phyloP scores from a whole-genome alignment of 2,113 vertebrate species.

The Aspiorhynchus laticeps region DNA sequence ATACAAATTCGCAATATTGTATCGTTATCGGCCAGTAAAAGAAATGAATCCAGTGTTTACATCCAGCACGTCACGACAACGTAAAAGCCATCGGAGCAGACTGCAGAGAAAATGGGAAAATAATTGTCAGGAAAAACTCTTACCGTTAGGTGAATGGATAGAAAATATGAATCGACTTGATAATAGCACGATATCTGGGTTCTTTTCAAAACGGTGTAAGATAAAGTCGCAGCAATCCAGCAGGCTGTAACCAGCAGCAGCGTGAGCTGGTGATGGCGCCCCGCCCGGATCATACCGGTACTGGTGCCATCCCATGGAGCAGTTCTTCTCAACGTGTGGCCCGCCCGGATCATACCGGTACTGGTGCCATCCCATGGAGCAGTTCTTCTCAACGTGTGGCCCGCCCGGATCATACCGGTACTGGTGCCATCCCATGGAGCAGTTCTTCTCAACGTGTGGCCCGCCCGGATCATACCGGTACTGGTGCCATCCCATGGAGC shows the following conservation, averaged over 20 bases:
- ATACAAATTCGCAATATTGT: background rate
- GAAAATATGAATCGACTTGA: background rate
- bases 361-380: no score
- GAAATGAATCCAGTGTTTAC: constrained; percentile 19
- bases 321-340: background rate
- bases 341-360: no score
- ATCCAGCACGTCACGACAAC: background rate
- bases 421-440: constrained; percentile 6
- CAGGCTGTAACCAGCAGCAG: background rate
- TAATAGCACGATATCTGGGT: background rate
- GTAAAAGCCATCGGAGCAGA: background rate
- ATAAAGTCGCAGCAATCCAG: background rate
- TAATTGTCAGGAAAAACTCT: background rate
- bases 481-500: no score
- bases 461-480: no score
- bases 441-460: background rate
- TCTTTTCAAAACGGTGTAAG: background rate
- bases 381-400: no score
- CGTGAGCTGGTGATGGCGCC: background rate
- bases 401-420: background rate
- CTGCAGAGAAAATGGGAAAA: background rate
- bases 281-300: background rate
- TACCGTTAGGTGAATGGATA: background rate
- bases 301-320: constrained; percentile 12
- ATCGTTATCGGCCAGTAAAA: background rate